A percentile compares a stretch with the other conserved stretches of the same genome.
phyloP scores from a whole-genome alignment of 2,888 invertebrate species.

The Campoplex nolae region DNA sequence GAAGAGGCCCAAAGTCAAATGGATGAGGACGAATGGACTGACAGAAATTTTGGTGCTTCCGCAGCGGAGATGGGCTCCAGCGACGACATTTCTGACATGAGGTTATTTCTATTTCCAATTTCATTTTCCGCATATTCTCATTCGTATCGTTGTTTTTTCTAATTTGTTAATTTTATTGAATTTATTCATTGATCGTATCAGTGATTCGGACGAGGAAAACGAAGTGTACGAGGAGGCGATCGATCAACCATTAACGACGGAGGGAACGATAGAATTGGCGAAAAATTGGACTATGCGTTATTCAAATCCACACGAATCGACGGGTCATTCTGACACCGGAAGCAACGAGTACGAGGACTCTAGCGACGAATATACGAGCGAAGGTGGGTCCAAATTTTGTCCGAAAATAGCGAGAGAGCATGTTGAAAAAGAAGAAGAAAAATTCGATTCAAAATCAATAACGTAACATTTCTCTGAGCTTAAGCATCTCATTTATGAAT shows the following conservation, averaged over 20 bases:
- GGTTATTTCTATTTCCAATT: slow-evolving; percentile 77
- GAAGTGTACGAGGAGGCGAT: slow-evolving; percentile 90
- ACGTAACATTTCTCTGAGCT: neutral
- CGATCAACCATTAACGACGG: slow-evolving; percentile 88
- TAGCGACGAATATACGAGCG: slow-evolving; percentile 84
- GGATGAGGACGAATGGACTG: slow-evolving; percentile 98
- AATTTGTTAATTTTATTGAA: neutral
- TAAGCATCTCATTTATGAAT: neutral
- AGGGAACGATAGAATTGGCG: slow-evolving; percentile 89
- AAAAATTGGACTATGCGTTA: slow-evolving; percentile 89
- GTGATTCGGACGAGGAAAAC: slow-evolving; percentile 88
- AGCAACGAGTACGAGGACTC: slow-evolving; percentile 85
- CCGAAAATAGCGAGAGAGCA: slow-evolving; percentile 33
- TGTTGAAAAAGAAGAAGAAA: slow-evolving; percentile 51
- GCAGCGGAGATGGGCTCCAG: slow-evolving; percentile 89
- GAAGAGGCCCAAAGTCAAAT: slow-evolving; percentile 91
- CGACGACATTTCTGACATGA: slow-evolving; percentile 87
- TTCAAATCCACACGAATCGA: slow-evolving; percentile 81
- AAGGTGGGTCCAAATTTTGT: slow-evolving; percentile 76
- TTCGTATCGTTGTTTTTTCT: neutral
- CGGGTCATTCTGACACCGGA: slow-evolving; percentile 84
- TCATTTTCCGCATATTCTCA: neutral
- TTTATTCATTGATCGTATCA: slow-evolving; percentile 72
- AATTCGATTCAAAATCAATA: neutral
- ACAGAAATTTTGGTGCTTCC: slow-evolving; percentile 94